A percentile compares a stretch with the other conserved stretches of the same genome.
Evolutionary conservation across 2,888 invertebrate species (phyloP).

Genomic region (Selenia dentaria): DNA sequence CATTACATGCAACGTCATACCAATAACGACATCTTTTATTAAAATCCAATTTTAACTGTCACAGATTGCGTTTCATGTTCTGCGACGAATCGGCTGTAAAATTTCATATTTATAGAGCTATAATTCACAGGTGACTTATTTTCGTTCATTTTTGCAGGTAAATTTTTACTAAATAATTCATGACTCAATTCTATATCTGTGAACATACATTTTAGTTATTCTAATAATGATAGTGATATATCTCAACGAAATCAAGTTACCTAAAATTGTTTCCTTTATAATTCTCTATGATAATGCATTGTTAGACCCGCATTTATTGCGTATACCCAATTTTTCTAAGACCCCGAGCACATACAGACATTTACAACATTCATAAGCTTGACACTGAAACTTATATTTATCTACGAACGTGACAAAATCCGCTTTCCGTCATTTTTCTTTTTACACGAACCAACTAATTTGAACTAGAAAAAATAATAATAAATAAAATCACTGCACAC

Average conservation of each 20-base stretch:
- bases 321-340: slow-evolving; percentile 30
- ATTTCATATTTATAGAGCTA: slow-evolving; percentile 18
- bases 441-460: slow-evolving; percentile 34
- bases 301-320: slow-evolving; percentile 54
- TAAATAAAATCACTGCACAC: slow-evolving; percentile 56
- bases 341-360: slow-evolving; percentile 45
- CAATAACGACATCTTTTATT: slow-evolving; percentile 32
- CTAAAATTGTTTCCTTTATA: slow-evolving; percentile 45
- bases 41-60: slow-evolving; percentile 26
- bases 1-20: slow-evolving; percentile 50
- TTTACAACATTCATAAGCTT: slow-evolving; percentile 69
- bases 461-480: slow-evolving; percentile 18
- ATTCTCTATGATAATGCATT: slow-evolving; percentile 43
- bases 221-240: not conserved
- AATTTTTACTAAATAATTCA: not conserved
- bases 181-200: not conserved
- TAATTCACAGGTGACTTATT: not conserved
- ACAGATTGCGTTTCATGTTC: slow-evolving; percentile 33
- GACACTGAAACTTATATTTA: slow-evolving; percentile 61
- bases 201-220: not conserved
- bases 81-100: slow-evolving; percentile 21
- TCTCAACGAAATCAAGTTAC: slow-evolving; percentile 38
- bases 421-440: slow-evolving; percentile 53
- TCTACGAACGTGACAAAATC: slow-evolving; percentile 74
- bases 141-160: not conserved